Conservation (phyloP, 2,888 invertebrate genomes). For the Drosophila algonquin region DNA sequence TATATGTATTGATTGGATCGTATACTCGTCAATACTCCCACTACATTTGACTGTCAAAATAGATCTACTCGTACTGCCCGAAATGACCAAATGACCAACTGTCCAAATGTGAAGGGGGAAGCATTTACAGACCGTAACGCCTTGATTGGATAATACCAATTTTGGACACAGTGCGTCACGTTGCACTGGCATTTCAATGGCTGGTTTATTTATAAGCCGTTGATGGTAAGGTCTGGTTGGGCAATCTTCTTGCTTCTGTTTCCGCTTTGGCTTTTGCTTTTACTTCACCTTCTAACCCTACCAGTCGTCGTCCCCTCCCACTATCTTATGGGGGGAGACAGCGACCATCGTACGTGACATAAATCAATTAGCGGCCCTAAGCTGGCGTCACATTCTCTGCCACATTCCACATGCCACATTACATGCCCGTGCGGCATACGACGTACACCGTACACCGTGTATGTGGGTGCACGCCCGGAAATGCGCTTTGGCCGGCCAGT, state of each 20-base stretch:
- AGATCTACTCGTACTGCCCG: background rate
- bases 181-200: slow-evolving; percentile 64
- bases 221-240: slow-evolving; percentile 4
- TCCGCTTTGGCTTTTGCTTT: background rate
- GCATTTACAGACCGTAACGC: background rate
- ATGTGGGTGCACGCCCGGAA: slow-evolving; percentile 53
- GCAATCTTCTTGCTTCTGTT: background rate
- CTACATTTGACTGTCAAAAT: background rate
- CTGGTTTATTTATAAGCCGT: slow-evolving; percentile 57
- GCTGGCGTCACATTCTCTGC: slow-evolving; percentile 60
- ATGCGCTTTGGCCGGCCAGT: slow-evolving; percentile 62
- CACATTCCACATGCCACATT: slow-evolving; percentile 10
- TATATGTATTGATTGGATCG: no score
- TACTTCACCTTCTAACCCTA: background rate
- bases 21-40: no score
- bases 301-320: background rate
- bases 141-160: slow-evolving; percentile 1
- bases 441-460: background rate
- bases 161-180: slow-evolving; percentile 56
- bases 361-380: slow-evolving; percentile 73
- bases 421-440: no score
- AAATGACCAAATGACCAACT: background rate
- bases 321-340: background rate
- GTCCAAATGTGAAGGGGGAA: background rate
- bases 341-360: slow-evolving; percentile 67